Conservation (phyloP, 2,797 vertebrate species). For the Tarsius wallacei region DNA sequence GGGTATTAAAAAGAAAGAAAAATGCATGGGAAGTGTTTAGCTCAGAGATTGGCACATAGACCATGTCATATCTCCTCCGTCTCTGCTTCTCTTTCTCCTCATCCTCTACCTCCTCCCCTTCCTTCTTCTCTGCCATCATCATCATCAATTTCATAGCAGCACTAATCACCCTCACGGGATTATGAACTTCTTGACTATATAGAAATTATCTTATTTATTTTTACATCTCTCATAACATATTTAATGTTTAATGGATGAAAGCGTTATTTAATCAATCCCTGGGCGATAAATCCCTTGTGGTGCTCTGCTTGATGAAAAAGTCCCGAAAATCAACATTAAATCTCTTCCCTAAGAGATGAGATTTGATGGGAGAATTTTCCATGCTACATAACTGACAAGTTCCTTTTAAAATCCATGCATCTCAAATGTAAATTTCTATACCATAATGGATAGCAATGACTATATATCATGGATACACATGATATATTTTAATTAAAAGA, state of each 20-base stretch:
- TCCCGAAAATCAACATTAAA: slow-evolving; percentile 23
- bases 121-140: not conserved
- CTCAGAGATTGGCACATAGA: not conserved
- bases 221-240: not conserved
- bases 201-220: slow-evolving; percentile 53
- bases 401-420: slow-evolving; percentile 45
- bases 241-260: slow-evolving; percentile 57
- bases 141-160: not conserved
- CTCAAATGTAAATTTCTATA: slow-evolving; percentile 54
- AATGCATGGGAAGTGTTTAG: not conserved
- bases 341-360: not conserved
- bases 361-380: not conserved
- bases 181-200: not conserved
- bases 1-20: not conserved
- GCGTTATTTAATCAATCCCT: slow-evolving; percentile 30
- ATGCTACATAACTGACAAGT: not conserved
- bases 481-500: slow-evolving; percentile 55
- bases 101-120: not conserved
- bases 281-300: not conserved
- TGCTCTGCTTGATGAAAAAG: not conserved
- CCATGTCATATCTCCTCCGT: not conserved
- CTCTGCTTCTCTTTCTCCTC: not conserved
- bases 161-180: not conserved
- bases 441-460: not conserved
- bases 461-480: not conserved